Evolutionary conservation across 2,113 vertebrate genomes (phyloP), one percentile per base, ranked within the genome.

Genomic region (Cacatua alba): DNA sequence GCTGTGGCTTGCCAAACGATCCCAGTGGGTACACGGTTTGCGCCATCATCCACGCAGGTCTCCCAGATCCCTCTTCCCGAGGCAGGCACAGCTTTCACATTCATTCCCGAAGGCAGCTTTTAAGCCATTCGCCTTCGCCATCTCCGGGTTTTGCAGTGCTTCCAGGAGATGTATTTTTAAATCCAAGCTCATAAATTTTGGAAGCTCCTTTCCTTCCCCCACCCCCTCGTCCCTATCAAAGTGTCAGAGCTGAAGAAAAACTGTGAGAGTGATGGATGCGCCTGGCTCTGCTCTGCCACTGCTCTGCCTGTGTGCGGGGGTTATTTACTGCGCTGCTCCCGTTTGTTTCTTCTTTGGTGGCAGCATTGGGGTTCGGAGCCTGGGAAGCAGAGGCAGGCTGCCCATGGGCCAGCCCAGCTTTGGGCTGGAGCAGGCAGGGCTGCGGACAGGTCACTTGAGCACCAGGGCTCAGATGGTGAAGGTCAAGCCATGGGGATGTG

Each of bases 141-240:
- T 70, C 69, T 60, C 85, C 0, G 11, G 64, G 48, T 89, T 95
- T 78, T 82, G 72, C 82, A 84, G 87, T 0, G 5, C 64, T 95
- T 88, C 85, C 29, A 60, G 62, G 69, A 92, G 88, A 72, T 39
- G 41, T 93, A 96, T 96, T 96, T 96, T 95, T 92, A 97, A 93
- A 97, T 82, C 91, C 17, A 6, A 84, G 86, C 96, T 97, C 93
- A 96, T 96, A 95, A 95, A 97, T 97, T 95, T 96, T 96, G 88
- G 96, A 97, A 95, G 93, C 92, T 91, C 33, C 59, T 92, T 65
- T 87, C 41, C 87, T 94, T 93, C 74, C 93, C 94, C 94, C 94
- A 52, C 95, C 81, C 86, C 92, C 93, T 96, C 74, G 2, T 35
- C 94, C 86, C 93, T 87, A 95, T 92, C 92, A 89, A 84, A 89